Evolutionary conservation across 2,113 vertebrate species (phyloP).

Genomic region (Rhadina sibilatrix): DNA sequence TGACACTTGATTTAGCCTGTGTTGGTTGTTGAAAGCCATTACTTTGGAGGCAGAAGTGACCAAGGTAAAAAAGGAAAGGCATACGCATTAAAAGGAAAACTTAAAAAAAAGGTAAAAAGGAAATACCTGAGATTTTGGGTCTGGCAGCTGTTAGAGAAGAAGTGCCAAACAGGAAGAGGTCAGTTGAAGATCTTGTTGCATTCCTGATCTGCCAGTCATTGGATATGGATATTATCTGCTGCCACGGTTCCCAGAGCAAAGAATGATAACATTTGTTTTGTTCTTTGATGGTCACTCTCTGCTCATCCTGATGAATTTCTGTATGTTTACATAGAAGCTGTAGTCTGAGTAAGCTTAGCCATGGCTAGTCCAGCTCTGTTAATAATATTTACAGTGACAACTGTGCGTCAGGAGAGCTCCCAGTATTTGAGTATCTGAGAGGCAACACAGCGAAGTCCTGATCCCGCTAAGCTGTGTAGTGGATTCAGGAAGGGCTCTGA

Average conservation of each 20-base stretch:
- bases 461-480: not conserved
- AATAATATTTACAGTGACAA: not conserved
- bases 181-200: not conserved
- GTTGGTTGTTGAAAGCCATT: not conserved
- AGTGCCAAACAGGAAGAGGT: not conserved
- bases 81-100: not conserved
- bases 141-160: not conserved
- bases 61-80: not conserved
- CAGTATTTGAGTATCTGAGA: not conserved
- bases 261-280: not conserved
- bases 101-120: not conserved
- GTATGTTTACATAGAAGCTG: not conserved
- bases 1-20: not conserved
- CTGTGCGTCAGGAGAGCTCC: not conserved
- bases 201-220: not conserved
- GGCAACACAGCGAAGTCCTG: rapidly evolving
- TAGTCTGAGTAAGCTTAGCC: not conserved
- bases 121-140: not conserved
- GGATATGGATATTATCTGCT: not conserved
- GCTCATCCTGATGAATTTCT: not conserved
- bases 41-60: not conserved
- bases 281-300: not conserved
- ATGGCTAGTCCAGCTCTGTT: not conserved
- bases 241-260: not conserved
- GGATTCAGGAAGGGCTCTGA: not conserved